These are phyloP conservation scores for Meandrusa payeni DNA, from an alignment of 2,888 invertebrate genomes.

Conservation along the genomic window DNA sequence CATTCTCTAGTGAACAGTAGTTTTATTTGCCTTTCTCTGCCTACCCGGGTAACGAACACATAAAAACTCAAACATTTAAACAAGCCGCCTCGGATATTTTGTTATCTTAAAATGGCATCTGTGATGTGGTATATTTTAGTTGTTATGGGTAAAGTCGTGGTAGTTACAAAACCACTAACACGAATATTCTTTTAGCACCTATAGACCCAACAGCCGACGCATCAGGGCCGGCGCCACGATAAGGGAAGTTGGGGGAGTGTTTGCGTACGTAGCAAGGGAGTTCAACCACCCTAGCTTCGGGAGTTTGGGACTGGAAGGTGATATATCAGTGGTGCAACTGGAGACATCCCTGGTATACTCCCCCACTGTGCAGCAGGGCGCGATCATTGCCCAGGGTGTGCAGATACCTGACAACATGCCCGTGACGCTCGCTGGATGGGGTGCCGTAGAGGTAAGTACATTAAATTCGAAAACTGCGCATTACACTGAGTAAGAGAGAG, in stretches of 20 bases:
- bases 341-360: conserved; percentile 30
- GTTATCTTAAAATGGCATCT: no score
- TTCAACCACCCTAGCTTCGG: conserved; percentile 48
- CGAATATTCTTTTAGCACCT: conserved; percentile 36
- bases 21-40: no score
- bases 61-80: no score
- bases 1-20: no score
- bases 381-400: conserved; percentile 32
- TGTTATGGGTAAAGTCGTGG: no score
- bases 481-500: no score
- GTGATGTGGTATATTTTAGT: no score
- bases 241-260: conserved; percentile 46
- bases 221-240: conserved; percentile 50
- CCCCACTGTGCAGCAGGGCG: conserved; percentile 33
- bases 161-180: no score
- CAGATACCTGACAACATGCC: conserved; percentile 36
- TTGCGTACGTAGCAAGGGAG: conserved; percentile 31
- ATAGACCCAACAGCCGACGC: conserved; percentile 37
- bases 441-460: conserved; percentile 38
- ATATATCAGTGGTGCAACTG: conserved; percentile 44
- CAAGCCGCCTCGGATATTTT: no score
- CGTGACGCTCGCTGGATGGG: conserved; percentile 52
- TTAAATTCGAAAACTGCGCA: no score
- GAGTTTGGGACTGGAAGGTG: conserved; percentile 36
- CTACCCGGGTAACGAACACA: no score